Conservation (phyloP, 2,113 vertebrate species). For the Bos indicus region DNA sequence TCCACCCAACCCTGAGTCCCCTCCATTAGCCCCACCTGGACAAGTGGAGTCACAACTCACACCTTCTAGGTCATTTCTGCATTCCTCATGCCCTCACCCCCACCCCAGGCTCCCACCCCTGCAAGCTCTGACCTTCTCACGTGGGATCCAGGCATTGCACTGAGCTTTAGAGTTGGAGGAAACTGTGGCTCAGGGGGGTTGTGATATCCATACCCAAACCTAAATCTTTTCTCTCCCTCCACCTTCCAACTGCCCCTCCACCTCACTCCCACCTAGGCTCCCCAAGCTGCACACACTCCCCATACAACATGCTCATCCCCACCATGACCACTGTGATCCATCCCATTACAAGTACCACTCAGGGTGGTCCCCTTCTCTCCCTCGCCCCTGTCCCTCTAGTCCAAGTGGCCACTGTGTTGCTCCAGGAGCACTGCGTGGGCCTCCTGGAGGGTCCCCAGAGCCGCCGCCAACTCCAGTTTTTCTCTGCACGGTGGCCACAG, state of each 20-base stretch:
- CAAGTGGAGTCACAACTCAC: neutral
- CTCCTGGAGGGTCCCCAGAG: neutral
- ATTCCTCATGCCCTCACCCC: no score
- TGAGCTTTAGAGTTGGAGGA: neutral
- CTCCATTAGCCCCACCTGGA: neutral
- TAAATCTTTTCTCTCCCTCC: neutral
- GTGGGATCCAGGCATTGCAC: rapidly evolving
- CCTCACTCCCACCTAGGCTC: rapidly evolving
- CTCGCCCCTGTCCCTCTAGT: rapidly evolving
- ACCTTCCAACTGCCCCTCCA: neutral
- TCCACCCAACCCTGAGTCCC: neutral
- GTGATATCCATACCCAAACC: neutral
- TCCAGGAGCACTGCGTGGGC: neutral
- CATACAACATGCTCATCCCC: neutral
- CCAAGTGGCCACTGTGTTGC: neutral
- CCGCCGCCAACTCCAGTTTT: neutral
- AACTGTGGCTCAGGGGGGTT: neutral
- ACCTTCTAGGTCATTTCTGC: neutral
- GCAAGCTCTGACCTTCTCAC: rapidly evolving
- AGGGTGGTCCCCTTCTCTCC: neutral
- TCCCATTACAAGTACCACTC: rapidly evolving
- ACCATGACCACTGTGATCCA: rapidly evolving
- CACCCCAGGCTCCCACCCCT: neutral
- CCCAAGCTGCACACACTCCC: neutral
- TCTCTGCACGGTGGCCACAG: neutral